Evolutionary conservation across 2,888 invertebrate species (phyloP).

Genomic region (Aphodius granarius): DNA sequence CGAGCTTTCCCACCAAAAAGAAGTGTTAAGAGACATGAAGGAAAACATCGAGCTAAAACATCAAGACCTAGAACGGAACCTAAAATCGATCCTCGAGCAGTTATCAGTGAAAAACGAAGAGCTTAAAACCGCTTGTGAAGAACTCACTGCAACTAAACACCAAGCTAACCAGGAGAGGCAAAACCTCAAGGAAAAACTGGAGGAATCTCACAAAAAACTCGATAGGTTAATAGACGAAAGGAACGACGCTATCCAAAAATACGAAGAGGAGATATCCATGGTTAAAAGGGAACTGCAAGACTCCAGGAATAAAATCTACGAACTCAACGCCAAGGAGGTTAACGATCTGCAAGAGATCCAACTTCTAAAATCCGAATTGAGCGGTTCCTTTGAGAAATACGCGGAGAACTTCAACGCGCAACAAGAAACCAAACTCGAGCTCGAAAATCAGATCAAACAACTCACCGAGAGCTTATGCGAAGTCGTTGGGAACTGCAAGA

Average conservation of each 20-base stretch:
- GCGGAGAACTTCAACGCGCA: conserved; percentile 30
- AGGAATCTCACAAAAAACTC: conserved; percentile 30
- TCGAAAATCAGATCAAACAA: conserved; percentile 30
- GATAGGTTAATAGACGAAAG: conserved; percentile 27
- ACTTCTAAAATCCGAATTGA: conserved; percentile 31
- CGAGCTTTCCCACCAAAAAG: conserved; percentile 31
- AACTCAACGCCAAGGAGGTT: conserved; percentile 26
- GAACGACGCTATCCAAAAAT: conserved; percentile 13
- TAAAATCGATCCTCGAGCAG: conserved; percentile 28
- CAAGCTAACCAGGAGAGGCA: conserved; percentile 22
- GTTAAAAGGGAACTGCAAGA: conserved; percentile 29
- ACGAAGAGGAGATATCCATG: conserved; percentile 24
- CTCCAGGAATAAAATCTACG: conserved; percentile 25
- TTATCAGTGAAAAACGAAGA: conserved; percentile 30
- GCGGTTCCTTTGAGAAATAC: conserved; percentile 30
- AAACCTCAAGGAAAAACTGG: conserved; percentile 17
- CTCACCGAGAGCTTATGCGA: conserved; percentile 36
- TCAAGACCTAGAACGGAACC: conserved; percentile 30
- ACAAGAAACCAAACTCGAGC: conserved; percentile 32
- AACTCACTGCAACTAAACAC: conserved; percentile 22
- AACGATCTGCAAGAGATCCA: conserved; percentile 29
- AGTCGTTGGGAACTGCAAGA: conserved; percentile 33
- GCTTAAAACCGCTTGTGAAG: conserved; percentile 21
- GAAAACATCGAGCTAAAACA: conserved; percentile 24
- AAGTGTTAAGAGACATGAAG: conserved; percentile 27